These are phyloP conservation scores for Acromyrmex charruanus DNA, from an alignment of 1,140 invertebrate genomes.

Conservation along the genomic window DNA sequence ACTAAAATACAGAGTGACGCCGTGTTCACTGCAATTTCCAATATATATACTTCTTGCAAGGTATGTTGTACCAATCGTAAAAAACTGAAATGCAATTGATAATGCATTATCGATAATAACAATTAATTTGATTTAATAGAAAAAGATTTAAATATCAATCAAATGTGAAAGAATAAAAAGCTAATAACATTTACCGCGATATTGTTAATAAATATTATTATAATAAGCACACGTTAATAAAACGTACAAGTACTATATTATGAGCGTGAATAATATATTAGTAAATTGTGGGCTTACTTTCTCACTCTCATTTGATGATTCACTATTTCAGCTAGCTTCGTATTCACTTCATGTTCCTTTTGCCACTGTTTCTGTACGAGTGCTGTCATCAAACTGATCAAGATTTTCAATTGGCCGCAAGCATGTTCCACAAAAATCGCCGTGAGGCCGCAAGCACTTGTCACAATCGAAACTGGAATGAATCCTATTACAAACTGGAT, in stretches of 20 bases:
- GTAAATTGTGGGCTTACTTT: conserved; percentile 3
- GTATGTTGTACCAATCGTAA: conserved; percentile 51
- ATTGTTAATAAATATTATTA: too few relatives aligned
- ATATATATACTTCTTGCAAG: conserved; percentile 75
- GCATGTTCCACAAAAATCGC: conserved; percentile 28
- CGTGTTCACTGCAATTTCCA: conserved; percentile 77
- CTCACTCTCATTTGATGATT: conserved; percentile 69
- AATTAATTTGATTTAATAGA: neutral
- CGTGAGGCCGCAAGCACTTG: conserved; percentile 8
- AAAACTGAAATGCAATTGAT: conserved; percentile 44
- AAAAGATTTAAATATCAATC: neutral
- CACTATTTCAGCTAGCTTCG: conserved; percentile 71
- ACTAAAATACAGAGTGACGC: conserved; percentile 77
- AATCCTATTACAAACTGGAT: conserved; percentile 14
- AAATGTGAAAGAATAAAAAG: neutral
- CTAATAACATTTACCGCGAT: too few relatives aligned
- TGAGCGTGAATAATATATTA: neutral
- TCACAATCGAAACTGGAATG: conserved; percentile 24
- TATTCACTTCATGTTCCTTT: conserved; percentile 28
- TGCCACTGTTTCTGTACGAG: conserved; percentile 1
- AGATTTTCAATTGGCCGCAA: conserved; percentile 39
- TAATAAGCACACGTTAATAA: neutral
- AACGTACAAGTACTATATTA: neutral
- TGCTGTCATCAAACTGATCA: conserved; percentile 19
- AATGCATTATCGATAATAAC: neutral